Base-by-base conservation (phyloP, 2,797 vertebrate species). In the Lagodon rhomboides region DNA sequence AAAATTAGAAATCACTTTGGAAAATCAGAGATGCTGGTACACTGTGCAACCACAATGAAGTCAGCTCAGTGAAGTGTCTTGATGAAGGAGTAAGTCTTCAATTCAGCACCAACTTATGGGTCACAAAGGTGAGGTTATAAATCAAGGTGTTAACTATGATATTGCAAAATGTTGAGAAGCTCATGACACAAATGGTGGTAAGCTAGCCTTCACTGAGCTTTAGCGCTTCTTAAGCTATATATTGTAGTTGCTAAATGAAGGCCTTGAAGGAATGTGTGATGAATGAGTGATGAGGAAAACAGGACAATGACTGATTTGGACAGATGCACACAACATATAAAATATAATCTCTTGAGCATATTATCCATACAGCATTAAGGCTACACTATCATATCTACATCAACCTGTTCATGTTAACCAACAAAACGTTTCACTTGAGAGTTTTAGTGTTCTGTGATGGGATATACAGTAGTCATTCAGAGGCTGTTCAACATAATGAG, bases 401-500 rank as follows among this genome's bases (percentile, higher is more conserved):
- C 47, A 55, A 18, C 22, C 49, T 46, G 22, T 54, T 68, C n/a
- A 23, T 46, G 30, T 77, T n/a, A 50, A 34, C 23, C 63, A 61
- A 67, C 50, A 20, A 44, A 59, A 58, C 12, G 34, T 77, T 72
- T 72, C n/a, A 75, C 34, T 13, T 46, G 55, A 78, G 46, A 63
- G 77, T 64, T 70, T 63, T 16, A 20, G 50, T 85, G 77, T 83
- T 51, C 46, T 73, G 56, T 68, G 38, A 67, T 43, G 8, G 9
- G n/a, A n/a, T 12, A 13, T 16, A n/a, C n/a, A n/a, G n/a, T n/a
- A n/a, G 6, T 67, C 38, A 23, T 66, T 59, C 11, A 67, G 20
- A 59, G 17, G 44, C 74, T 44, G 1, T 17, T 68, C 41, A 13
- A 51, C 59, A 12, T 20, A 16, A 64, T 5, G 0, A 41, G 25